Base-by-base conservation (phyloP, 2,888 invertebrate genomes). In the Leucania comma region DNA sequence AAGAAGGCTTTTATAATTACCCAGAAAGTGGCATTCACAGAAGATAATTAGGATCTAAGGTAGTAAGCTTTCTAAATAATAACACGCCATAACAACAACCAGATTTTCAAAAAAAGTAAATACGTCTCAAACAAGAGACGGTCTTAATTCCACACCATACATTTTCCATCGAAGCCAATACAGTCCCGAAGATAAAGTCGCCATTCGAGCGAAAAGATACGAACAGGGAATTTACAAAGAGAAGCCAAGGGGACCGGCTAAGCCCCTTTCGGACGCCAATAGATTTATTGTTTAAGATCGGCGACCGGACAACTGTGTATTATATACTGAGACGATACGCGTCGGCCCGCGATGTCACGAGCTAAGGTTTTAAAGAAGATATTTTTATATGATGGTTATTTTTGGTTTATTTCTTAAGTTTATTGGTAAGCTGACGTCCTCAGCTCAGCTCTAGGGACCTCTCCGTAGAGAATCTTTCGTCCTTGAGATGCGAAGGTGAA, bases 261-360 rank as follows among this genome's bases (percentile, higher is more conserved):
- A 87, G 86, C 85, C 83, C 79, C 86, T 74, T 83, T 83, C 83
- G 88, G 86, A 86, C 84, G 83, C 85, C 90, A 86, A 89, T 89
- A 89, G 93, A 93, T 93, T 93, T 93, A 93, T 93, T 91, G 92
- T 90, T 89, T 88, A 86, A 93, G 93, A 92, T 90, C 89, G 87
- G 82, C 80, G 82, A 84, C 86, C 77, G 88, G 90, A 91, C 91
- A 88, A 80, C 83, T 84, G 82, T 76, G 83, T 81, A 82, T 85
- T 85, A 85, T 85, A 85, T 82, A 83, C 81, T 64, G 80, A 79
- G 69, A 77, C 81, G 79, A 79, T 80, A 80, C 79, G 79, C 79
- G 79, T 76, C 75, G 81, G 81, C 77, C 62, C 65, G 78, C 76
- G 68, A 59, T 72, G 79, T 80, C 79, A 79, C 68, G 46, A 32